Evolutionary conservation across 1,140 invertebrate species (phyloP), one percentile per base, ranked within the genome.

Genomic region (Venustaconcha ellipsiformis): DNA sequence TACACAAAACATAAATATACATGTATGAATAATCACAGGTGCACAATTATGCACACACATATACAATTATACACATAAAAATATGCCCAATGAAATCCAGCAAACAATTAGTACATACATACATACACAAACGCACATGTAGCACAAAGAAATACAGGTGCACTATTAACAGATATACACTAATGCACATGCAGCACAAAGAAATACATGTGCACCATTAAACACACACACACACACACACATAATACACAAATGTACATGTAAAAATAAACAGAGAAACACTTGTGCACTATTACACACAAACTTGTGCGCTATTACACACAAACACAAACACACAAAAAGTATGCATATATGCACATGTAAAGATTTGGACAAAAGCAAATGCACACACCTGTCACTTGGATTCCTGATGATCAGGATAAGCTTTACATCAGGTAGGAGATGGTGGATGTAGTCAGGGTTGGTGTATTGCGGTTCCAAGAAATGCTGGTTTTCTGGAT

Each of bases 361-460:
- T 14, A 14, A 48, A 26, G 17, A 18, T 15, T 57, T 20, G 17
- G n/a, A 37, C 37, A 23, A 30, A 17, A 72, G 60, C 58, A 65
- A 23, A 6, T 17, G 13, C 59, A 57, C 70, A 69, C 76, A 87
- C 87, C 87, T 87, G 57, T 86, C 82, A 17, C 78, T 80, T 37
- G 87, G 87, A 66, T 88, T 80, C 58, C 87, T 67, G 5, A 88
- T 71, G 57, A 87, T 83, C 14, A 88, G 69, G 26, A 88, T 83
- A 56, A 88, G 76, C 78, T 83, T 86, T 14, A 81, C 78, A 26
- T 83, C 64, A 1, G 87, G 87, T 13, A 84, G 75, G 17, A 87
- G 64, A 57, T 82, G 82, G 26, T 80, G 82, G 20, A 88, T 77
- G 70, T 86, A 84, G 66, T 87, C 76, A 20, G 85, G 82, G 55